These are phyloP conservation scores for Uloborus plumipes DNA, from an alignment of 2,888 invertebrate species.

Conservation along the genomic window DNA sequence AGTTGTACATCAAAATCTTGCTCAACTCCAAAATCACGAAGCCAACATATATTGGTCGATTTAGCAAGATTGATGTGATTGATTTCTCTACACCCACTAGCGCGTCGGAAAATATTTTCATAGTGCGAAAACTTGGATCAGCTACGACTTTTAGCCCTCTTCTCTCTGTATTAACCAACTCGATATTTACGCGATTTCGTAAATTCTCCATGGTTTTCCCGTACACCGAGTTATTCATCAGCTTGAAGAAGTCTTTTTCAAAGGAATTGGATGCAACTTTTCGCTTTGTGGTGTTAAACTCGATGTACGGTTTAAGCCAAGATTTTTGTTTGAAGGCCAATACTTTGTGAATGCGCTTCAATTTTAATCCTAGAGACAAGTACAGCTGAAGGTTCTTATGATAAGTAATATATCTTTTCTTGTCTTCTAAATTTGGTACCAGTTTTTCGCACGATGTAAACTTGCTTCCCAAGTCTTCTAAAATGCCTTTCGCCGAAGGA, in stretches of 20 bases:
- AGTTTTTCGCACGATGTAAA: slow-evolving; percentile 31
- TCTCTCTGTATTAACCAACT: slow-evolving; percentile 54
- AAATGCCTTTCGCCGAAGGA: neutral
- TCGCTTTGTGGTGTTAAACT: slow-evolving; percentile 57
- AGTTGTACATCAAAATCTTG: slow-evolving; percentile 69
- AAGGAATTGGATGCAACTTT: slow-evolving; percentile 69
- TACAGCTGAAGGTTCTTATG: slow-evolving; percentile 66
- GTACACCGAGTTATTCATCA: slow-evolving; percentile 70
- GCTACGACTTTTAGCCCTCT: slow-evolving; percentile 18
- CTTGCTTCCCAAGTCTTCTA: too few species aligned
- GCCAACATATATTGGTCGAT: slow-evolving; percentile 67
- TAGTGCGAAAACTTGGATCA: slow-evolving; percentile 43
- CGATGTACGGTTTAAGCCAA: slow-evolving; percentile 57
- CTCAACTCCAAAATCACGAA: slow-evolving; percentile 67
- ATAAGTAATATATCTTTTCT: slow-evolving; percentile 66
- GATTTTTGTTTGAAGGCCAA: slow-evolving; percentile 34
- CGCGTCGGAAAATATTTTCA: slow-evolving; percentile 20
- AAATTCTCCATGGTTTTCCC: slow-evolving; percentile 70
- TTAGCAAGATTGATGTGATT: slow-evolving; percentile 52
- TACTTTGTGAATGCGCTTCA: neutral
- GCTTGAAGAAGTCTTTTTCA: slow-evolving; percentile 71
- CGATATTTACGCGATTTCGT: too few species aligned
- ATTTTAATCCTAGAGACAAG: slow-evolving; percentile 64
- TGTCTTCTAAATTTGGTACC: slow-evolving; percentile 42
- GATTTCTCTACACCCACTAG: slow-evolving; percentile 9